Conservation (phyloP, 2,888 invertebrate species). For the Halictus quadricinctus region DNA sequence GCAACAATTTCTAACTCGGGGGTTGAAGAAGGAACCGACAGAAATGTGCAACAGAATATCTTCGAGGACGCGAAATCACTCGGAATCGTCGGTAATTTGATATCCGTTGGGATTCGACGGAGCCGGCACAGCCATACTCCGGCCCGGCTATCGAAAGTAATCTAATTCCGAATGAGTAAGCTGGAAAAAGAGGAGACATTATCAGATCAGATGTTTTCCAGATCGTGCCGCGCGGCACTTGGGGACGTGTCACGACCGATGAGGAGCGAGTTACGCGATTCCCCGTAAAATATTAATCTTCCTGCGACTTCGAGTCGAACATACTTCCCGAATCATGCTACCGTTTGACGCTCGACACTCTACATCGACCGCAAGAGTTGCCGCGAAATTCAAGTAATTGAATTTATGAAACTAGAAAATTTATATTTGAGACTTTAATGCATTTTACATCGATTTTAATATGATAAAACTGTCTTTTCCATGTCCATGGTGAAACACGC, state of each 20-base stretch:
- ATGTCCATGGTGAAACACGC: no score
- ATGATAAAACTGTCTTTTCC: no score
- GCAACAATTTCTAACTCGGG: background rate
- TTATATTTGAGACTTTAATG: no score
- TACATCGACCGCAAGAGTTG: no score
- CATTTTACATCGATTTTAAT: no score
- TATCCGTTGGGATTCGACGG: constrained; percentile 56
- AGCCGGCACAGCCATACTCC: constrained; percentile 44
- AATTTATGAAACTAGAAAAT: no score
- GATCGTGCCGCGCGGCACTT: constrained; percentile 40
- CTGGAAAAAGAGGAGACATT: constrained; percentile 60
- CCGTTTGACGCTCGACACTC: no score
- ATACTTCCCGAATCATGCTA: no score
- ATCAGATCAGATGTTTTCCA: constrained; percentile 58
- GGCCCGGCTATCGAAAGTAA: constrained; percentile 60
- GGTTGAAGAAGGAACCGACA: background rate
- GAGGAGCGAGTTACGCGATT: constrained; percentile 53
- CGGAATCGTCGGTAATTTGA: constrained; percentile 60
- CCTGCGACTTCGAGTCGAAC: constrained; percentile 23
- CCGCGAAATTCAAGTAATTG: no score
- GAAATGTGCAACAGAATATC: constrained; percentile 34
- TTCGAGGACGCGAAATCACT: constrained; percentile 34
- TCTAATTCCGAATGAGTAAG: constrained; percentile 62
- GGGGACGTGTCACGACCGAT: constrained; percentile 37
- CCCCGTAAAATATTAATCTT: constrained; percentile 50